Evolutionary conservation across 1,140 invertebrate genomes (phyloP), one percentile per base, ranked within the genome.

Genomic region (Brachionus rotundiformis): DNA sequence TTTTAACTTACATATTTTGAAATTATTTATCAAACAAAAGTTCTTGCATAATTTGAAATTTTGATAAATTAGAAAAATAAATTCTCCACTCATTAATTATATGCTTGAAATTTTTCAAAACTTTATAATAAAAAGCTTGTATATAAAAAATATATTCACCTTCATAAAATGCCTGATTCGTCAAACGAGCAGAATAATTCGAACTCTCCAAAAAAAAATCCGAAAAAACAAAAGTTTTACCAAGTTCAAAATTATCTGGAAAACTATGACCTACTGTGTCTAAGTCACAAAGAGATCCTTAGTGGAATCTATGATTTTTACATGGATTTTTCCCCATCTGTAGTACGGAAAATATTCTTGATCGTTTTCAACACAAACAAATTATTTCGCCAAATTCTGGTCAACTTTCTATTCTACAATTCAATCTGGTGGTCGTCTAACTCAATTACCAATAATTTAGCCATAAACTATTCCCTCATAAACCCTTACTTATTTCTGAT

Each of bases 21-120:
- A 68, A 33, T n/a, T 63, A n/a, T 63, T 27, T 13, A 29, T 63
- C 61, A 63, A 29, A 63, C 29, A 2, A 33, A 39, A 4, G 36
- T 36, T 23, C 63, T 36, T 68, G 63, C 63, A 68, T 68, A 68
- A 68, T 68, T 68, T 68, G n/a, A 68, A 68, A 68, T 16, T 68
- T 68, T 33, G n/a, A 36, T 33, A 29, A 31, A 68, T 7, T 36
- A 68, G 4, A 61, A 61, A 61, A 25, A 25, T 61, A 25, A 33
- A 36, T 68, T 68, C 29, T 68, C 19, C 63, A 3, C 63, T 68
- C 27, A 29, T 13, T 68, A 36, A 68, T 68, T 68, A 39, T 68
- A 68, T 36, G 29, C n/a, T 39, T 68, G 63, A 68, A 68, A 68
- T 33, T 39, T 39, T 68, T 68, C n/a, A 1, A 19, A 68, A 68